A percentile compares a stretch with the other conserved stretches of the same genome.
phyloP scores from a whole-genome alignment of 2,888 invertebrate genomes.

The Prosopocoilus inquinatus region DNA sequence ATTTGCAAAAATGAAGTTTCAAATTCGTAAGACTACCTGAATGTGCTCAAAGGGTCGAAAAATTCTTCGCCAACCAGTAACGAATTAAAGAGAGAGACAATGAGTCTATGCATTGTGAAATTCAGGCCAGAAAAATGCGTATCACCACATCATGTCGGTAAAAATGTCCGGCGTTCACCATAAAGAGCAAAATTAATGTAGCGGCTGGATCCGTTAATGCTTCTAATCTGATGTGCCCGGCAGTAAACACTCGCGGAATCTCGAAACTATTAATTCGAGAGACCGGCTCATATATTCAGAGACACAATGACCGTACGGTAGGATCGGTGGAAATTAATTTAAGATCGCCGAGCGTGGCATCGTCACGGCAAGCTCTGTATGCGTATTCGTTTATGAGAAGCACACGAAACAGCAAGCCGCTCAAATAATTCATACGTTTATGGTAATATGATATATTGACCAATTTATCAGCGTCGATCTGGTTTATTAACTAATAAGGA shows the following conservation, averaged over 20 bases:
- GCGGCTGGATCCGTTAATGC: conserved; percentile 47
- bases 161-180: conserved; percentile 36
- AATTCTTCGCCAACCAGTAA: too few species aligned
- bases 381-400: background rate
- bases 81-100: too few species aligned
- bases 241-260: conserved; percentile 50
- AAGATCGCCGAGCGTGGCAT: conserved; percentile 21
- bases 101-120: background rate
- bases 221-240: conserved; percentile 50
- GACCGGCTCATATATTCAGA: conserved; percentile 46
- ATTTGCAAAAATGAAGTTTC: too few species aligned
- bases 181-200: conserved; percentile 51
- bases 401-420: too few species aligned
- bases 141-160: conserved; percentile 15
- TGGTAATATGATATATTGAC: background rate
- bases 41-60: too few species aligned
- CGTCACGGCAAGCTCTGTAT: background rate
- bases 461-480: background rate
- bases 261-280: conserved; percentile 49
- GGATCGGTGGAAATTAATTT: conserved; percentile 33
- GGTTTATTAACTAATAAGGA: too few species aligned
- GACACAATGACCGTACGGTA: conserved; percentile 41
- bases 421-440: background rate
- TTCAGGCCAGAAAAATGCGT: conserved; percentile 1
- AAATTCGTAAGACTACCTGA: too few species aligned